Conservation (phyloP, 2,797 vertebrate species). For the Thripadectes ignobilis region DNA sequence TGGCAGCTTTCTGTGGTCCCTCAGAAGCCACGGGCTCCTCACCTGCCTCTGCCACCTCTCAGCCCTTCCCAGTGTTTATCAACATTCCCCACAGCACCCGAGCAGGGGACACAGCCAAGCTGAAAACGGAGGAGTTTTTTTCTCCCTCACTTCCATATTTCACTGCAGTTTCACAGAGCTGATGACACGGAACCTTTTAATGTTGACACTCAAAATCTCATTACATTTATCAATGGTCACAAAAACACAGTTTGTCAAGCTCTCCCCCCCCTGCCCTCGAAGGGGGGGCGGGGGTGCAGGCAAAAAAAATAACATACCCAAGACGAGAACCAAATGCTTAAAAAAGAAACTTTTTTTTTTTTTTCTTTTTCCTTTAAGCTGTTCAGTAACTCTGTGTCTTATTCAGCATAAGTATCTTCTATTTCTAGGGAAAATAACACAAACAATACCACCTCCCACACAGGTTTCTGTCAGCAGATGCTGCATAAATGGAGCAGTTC, state of each 20-base stretch:
- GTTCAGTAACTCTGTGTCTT: slow-evolving; percentile 23
- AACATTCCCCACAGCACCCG: slow-evolving; percentile 67
- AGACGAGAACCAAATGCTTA: slow-evolving; percentile 32
- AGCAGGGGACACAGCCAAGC: slow-evolving; percentile 47
- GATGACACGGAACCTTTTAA: slow-evolving; percentile 62
- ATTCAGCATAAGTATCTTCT: slow-evolving; percentile 19
- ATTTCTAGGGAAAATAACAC: slow-evolving; percentile 50
- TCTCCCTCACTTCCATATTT: slow-evolving; percentile 54
- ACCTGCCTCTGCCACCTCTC: slow-evolving; percentile 70
- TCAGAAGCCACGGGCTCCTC: slow-evolving; percentile 58
- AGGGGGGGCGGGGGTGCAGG: background rate
- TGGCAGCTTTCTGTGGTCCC: slow-evolving; percentile 55
- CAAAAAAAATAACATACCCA: background rate
- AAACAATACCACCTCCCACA: background rate
- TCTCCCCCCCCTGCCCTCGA: background rate
- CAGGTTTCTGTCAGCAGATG: background rate
- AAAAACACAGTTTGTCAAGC: background rate
- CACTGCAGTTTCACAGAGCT: slow-evolving; percentile 59
- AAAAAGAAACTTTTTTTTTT: slow-evolving; percentile 43
- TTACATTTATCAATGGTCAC: slow-evolving; percentile 56
- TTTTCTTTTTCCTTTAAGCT: background rate
- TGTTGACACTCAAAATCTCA: slow-evolving; percentile 65
- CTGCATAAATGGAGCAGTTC: slow-evolving; percentile 11
- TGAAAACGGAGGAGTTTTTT: slow-evolving; percentile 42
- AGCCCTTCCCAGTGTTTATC: slow-evolving; percentile 74